These are phyloP conservation scores for Leucania comma DNA, from an alignment of 2,888 invertebrate genomes.

Conservation along the genomic window DNA sequence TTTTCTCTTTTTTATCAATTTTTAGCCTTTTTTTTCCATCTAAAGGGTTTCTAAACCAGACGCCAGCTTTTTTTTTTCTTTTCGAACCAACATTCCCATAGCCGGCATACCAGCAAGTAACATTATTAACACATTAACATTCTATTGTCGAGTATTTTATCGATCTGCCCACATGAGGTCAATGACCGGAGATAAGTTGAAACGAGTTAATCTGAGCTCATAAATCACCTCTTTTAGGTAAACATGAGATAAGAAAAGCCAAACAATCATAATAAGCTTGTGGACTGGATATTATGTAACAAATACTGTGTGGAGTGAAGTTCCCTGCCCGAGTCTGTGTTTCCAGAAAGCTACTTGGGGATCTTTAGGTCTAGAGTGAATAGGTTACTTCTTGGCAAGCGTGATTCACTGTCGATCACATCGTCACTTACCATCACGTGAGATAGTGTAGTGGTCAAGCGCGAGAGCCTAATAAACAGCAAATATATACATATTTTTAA, in stretches of 20 bases:
- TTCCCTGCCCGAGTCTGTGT: too few relatives aligned
- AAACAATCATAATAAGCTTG: constrained; percentile 32
- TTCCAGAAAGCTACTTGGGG: too few relatives aligned
- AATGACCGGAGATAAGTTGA: constrained; percentile 58
- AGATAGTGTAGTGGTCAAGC: too few relatives aligned
- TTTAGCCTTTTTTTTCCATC: too few relatives aligned
- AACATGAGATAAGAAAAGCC: constrained; percentile 59
- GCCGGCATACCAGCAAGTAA: constrained; percentile 4
- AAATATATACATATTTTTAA: too few relatives aligned
- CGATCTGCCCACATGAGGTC: constrained; percentile 51
- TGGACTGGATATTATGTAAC: constrained; percentile 31
- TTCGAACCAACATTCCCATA: neutral
- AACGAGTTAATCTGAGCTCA: constrained; percentile 60
- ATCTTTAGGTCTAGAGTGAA: too few relatives aligned
- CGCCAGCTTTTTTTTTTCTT: neutral
- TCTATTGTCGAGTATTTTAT: constrained; percentile 51
- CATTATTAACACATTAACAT: constrained; percentile 45
- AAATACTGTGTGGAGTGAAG: neutral
- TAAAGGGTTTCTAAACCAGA: too few relatives aligned
- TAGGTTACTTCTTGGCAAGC: too few relatives aligned
- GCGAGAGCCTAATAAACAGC: too few relatives aligned
- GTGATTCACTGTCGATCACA: too few relatives aligned
- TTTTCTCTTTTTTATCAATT: too few relatives aligned
- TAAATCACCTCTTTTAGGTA: constrained; percentile 64
- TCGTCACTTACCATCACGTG: too few relatives aligned